Evolutionary conservation across 2,113 vertebrate species (phyloP).

Genomic region (Myiagra hebetior): DNA sequence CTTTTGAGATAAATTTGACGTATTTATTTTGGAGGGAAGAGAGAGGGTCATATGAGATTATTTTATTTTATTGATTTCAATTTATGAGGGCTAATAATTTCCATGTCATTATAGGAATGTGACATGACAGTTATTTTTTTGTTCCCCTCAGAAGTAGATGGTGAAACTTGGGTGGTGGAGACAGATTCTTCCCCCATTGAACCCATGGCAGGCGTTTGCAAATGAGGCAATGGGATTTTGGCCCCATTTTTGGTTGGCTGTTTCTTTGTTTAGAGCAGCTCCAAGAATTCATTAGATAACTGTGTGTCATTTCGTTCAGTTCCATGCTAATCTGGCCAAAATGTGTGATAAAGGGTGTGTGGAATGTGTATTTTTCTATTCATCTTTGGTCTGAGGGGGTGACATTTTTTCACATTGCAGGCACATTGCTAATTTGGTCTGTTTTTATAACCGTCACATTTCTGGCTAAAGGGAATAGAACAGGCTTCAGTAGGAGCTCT

Average conservation of each 20-base stretch:
- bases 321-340: not conserved
- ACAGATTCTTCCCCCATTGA: not conserved
- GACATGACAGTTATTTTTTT: not conserved
- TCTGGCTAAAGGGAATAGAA: not conserved
- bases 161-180: not conserved
- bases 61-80: not conserved
- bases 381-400: not conserved
- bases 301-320: not conserved
- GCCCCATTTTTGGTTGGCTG: not conserved
- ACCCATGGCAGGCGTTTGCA: not conserved
- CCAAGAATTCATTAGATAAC: not conserved
- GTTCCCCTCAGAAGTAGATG: rapidly evolving
- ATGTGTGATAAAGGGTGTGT: not conserved
- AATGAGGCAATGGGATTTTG: not conserved
- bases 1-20: not conserved
- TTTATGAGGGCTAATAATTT: not conserved
- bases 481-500: not conserved
- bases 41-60: not conserved
- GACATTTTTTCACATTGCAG: not conserved
- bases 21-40: conserved; percentile 1
- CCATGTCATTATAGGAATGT: not conserved
- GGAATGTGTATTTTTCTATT: not conserved
- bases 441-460: not conserved
- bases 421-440: not conserved
- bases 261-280: not conserved